phyloP scores from a whole-genome alignment of 2,888 invertebrate species.

The Cephus sareptanus region DNA sequence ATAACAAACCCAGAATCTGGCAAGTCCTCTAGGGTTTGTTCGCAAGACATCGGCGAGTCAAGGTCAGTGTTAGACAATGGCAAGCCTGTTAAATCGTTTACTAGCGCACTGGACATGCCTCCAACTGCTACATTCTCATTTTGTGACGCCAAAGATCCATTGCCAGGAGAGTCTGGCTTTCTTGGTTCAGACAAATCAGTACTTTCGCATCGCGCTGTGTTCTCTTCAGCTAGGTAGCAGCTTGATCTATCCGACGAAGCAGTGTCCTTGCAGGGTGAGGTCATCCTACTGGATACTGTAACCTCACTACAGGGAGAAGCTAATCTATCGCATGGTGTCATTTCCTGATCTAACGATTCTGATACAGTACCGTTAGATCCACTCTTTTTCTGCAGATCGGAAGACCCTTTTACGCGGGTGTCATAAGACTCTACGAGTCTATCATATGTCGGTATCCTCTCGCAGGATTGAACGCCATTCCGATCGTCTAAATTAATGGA shows the following conservation, averaged over 20 bases:
- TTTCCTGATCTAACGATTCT: constrained; percentile 50
- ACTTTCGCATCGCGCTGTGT: constrained; percentile 16
- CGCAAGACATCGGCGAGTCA: constrained; percentile 62
- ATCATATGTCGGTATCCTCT: constrained; percentile 47
- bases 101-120: constrained; percentile 30
- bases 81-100: constrained; percentile 36
- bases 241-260: constrained; percentile 31
- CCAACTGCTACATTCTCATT: constrained; percentile 26
- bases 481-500: constrained; percentile 47
- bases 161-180: constrained; percentile 16
- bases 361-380: constrained; percentile 30
- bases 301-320: constrained; percentile 35
- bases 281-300: constrained; percentile 26
- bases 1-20: constrained; percentile 58
- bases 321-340: constrained; percentile 53
- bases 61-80: constrained; percentile 55
- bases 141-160: constrained; percentile 22
- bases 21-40: constrained; percentile 56
- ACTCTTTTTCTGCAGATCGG: constrained; percentile 26
- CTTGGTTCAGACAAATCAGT: constrained; percentile 30
- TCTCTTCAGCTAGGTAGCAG: constrained; percentile 27
- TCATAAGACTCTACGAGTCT: constrained; percentile 34
- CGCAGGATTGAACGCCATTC: constrained; percentile 44
- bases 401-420: constrained; percentile 29
- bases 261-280: constrained; percentile 35